phyloP scores from a whole-genome alignment of 2,888 invertebrate genomes.

The Ophraella communa region DNA sequence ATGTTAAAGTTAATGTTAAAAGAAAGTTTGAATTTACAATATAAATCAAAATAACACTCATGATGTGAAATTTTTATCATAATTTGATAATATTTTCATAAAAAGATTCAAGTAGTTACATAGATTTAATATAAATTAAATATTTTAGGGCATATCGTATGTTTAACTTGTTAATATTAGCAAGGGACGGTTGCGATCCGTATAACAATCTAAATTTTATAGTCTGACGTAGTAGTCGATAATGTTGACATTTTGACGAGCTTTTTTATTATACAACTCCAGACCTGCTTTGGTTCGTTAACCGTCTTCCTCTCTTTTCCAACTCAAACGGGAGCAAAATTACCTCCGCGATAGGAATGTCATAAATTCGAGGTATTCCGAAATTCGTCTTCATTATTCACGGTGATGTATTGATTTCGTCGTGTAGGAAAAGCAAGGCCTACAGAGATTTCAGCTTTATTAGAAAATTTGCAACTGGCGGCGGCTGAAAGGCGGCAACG shows the following conservation, averaged over 20 bases:
- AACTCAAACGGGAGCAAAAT: conserved; percentile 33
- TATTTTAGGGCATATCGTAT: no score
- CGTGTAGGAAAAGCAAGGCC: conserved; percentile 32
- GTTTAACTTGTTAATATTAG: no score
- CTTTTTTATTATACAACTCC: neutral
- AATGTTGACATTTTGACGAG: neutral
- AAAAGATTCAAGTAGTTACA: no score
- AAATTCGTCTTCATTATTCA: conserved; percentile 49
- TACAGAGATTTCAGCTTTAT: conserved; percentile 44
- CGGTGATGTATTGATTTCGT: conserved; percentile 47
- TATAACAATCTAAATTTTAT: neutral
- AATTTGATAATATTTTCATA: no score
- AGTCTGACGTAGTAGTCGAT: no score
- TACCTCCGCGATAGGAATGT: conserved; percentile 43
- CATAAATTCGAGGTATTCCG: conserved; percentile 47
- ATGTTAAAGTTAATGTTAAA: no score
- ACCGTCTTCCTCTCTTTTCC: neutral
- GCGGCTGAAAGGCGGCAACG: conserved; percentile 26
- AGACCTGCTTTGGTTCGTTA: neutral
- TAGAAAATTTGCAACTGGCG: conserved; percentile 43
- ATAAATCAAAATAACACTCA: no score
- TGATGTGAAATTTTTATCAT: no score
- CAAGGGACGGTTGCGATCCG: neutral
- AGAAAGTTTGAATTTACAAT: no score
- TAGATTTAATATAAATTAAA: no score